A percentile compares a stretch with the other conserved stretches of the same genome.
phyloP scores from a whole-genome alignment of 1,140 invertebrate genomes.

The Propsilocerus akamusi region DNA sequence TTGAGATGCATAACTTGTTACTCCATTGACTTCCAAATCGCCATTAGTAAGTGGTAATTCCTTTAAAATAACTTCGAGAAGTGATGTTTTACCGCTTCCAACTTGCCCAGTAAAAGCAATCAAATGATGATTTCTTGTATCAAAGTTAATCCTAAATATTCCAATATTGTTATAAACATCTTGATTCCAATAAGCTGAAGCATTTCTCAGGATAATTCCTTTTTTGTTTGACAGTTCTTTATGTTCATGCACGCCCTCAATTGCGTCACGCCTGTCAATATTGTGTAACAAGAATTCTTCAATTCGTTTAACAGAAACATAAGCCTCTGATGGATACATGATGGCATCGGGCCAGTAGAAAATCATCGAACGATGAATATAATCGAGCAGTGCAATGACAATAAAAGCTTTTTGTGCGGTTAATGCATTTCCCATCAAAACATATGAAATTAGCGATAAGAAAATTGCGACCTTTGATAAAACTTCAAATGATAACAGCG shows the following conservation, averaged over 20 bases:
- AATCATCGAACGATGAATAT: too few relatives aligned
- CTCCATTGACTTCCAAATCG: conserved; percentile 35
- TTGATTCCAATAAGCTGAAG: not conserved
- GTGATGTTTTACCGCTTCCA: conserved; percentile 39
- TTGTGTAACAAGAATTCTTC: conserved; percentile 27
- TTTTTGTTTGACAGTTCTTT: too few relatives aligned
- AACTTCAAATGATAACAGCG: conserved; percentile 33
- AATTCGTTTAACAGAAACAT: conserved; percentile 30
- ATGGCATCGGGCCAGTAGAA: too few relatives aligned
- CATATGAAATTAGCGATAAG: conserved; percentile 34
- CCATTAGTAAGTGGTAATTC: conserved; percentile 45
- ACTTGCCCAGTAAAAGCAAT: conserved; percentile 42
- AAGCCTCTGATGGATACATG: conserved; percentile 22
- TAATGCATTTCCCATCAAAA: conserved; percentile 26
- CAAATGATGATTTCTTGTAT: conserved; percentile 30
- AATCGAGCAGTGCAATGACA: conserved; percentile 30
- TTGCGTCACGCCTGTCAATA: conserved; percentile 10
- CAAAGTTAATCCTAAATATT: too few relatives aligned
- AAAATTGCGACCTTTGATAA: conserved; percentile 41
- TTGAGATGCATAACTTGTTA: conserved; percentile 52
- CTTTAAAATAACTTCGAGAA: conserved; percentile 40
- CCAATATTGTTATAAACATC: too few relatives aligned
- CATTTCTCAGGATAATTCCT: too few relatives aligned
- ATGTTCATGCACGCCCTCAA: not conserved
- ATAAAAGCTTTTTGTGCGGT: conserved; percentile 36